These are phyloP conservation scores for Trichopoda pennipes DNA, from an alignment of 2,888 invertebrate species.

Conservation along the genomic window DNA sequence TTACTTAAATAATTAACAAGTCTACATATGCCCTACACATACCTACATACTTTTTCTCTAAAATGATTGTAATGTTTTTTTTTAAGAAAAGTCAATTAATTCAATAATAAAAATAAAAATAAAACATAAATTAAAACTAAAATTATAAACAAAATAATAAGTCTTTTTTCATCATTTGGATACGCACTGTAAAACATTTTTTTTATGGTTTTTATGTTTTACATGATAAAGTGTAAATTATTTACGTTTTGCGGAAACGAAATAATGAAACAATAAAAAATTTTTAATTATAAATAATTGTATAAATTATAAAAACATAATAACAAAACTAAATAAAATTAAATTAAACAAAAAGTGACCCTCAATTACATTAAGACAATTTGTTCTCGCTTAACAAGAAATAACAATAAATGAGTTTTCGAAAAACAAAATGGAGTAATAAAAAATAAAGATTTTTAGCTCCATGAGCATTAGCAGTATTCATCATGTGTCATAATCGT, in stretches of 20 bases:
- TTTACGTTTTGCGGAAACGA: not conserved
- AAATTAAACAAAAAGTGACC: not conserved
- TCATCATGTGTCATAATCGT: not conserved
- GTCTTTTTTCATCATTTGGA: conserved; percentile 40
- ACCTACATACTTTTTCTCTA: conserved; percentile 8
- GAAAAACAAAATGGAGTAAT: not conserved
- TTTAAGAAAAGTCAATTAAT: conserved; percentile 19
- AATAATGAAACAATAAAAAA: too few species aligned
- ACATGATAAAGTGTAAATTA: conserved; percentile 31
- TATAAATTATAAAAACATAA: not conserved
- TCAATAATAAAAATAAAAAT: not conserved
- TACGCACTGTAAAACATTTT: conserved; percentile 4
- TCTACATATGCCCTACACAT: conserved; percentile 42
- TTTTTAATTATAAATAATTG: too few species aligned
- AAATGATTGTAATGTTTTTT: not conserved
- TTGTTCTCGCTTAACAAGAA: not conserved
- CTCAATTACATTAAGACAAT: conserved; percentile 61
- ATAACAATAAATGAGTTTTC: too few species aligned
- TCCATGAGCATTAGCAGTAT: not conserved
- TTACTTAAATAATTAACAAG: conserved; percentile 28
- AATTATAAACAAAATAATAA: conserved; percentile 10
- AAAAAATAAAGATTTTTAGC: not conserved
- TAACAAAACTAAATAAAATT: not conserved
- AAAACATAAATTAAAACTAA: not conserved
- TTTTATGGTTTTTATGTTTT: not conserved